Percentiles rank a stretch among this genome's conserved stretches.
phyloP scores from a whole-genome alignment of 2,888 invertebrate species.

The Eugnorisma glareosa region DNA sequence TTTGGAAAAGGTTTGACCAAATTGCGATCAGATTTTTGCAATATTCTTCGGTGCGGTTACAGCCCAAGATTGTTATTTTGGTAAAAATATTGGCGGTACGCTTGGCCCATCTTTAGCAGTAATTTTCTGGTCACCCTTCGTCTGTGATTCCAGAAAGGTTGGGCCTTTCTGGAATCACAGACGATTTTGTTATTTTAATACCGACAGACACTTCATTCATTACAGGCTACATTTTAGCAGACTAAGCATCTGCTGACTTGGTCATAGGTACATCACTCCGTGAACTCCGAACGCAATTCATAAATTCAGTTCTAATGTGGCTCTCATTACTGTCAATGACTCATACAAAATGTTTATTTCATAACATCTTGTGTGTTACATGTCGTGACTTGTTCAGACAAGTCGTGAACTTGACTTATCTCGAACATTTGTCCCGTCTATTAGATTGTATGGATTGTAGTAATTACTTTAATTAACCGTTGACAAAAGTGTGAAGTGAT shows the following conservation, averaged over 20 bases:
- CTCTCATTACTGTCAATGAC: constrained; percentile 75
- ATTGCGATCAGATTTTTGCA: constrained; percentile 7
- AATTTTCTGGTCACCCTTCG: constrained; percentile 27
- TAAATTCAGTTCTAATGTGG: constrained; percentile 82
- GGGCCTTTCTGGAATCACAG: constrained; percentile 11
- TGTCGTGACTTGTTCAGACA: constrained; percentile 87
- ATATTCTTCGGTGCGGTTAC: neutral
- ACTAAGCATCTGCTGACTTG: constrained; percentile 30
- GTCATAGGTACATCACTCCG: constrained; percentile 48
- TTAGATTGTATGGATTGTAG: constrained; percentile 80
- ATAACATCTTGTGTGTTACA: constrained; percentile 80
- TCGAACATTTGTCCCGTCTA: constrained; percentile 79
- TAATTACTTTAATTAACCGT: constrained; percentile 82
- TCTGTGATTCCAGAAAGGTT: too few species aligned
- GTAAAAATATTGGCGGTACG: constrained; percentile 10
- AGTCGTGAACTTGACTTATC: constrained; percentile 87
- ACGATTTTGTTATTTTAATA: constrained; percentile 11
- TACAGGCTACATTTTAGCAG: constrained; percentile 7
- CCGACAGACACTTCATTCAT: constrained; percentile 25
- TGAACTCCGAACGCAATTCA: constrained; percentile 67
- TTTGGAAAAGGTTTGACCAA: neutral
- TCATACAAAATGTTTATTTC: constrained; percentile 80
- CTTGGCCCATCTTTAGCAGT: constrained; percentile 1
- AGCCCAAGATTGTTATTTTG: neutral
- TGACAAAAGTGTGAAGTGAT: constrained; percentile 73